Evolutionary conservation across 2,888 invertebrate genomes (phyloP).

Genomic region (Folsomia manolachei): DNA sequence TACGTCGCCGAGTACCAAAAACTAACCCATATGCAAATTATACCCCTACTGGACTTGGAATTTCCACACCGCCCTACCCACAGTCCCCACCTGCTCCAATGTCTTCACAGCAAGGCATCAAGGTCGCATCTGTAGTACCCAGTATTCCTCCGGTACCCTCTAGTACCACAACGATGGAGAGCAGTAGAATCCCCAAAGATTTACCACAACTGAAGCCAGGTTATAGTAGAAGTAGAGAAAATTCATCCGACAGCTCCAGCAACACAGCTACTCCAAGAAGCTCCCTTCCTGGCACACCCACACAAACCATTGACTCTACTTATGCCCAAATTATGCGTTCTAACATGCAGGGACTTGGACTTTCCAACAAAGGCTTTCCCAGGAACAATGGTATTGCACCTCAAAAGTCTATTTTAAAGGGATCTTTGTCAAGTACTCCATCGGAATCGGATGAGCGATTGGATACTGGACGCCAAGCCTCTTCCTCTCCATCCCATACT

Average conservation of each 20-base stretch:
- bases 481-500: conserved; percentile 8
- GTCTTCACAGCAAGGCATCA: not conserved
- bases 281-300: conserved; percentile 48
- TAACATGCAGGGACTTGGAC: not conserved
- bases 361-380: not conserved
- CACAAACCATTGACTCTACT: conserved; percentile 46
- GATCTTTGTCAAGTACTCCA: conserved; percentile 43
- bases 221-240: conserved; percentile 28
- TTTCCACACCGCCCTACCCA: not conserved
- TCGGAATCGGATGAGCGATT: conserved; percentile 45
- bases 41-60: conserved; percentile 23
- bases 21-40: conserved; percentile 49
- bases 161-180: not conserved
- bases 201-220: conserved; percentile 8
- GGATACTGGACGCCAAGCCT: conserved; percentile 18
- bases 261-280: conserved; percentile 46
- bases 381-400: conserved; percentile 14
- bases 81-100: not conserved
- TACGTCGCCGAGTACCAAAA: conserved; percentile 47
- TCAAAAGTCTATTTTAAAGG: conserved; percentile 44
- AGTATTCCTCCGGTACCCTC: too few relatives aligned
- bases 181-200: not conserved
- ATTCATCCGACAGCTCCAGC: conserved; percentile 49
- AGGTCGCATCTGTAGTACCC: not conserved
- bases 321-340: conserved; percentile 35